Percentiles rank a stretch among this genome's conserved stretches.
These are phyloP conservation scores for Altica lythri DNA, from an alignment of 2,888 invertebrate genomes.

Conservation along the genomic window DNA sequence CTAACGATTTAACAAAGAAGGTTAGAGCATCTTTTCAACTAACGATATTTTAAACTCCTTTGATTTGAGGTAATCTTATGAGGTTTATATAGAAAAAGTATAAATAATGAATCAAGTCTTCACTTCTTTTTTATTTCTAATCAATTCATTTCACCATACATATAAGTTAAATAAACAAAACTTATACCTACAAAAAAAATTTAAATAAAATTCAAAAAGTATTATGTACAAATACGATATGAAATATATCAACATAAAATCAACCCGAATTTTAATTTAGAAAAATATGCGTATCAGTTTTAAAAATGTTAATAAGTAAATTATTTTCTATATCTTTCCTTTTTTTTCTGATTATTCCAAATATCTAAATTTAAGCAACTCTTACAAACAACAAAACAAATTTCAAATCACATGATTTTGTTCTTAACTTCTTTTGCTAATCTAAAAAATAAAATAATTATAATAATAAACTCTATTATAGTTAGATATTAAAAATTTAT, in stretches of 20 bases:
- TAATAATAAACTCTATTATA: neutral
- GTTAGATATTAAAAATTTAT: neutral
- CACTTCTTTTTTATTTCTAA: conserved; percentile 27
- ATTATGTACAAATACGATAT: conserved; percentile 34
- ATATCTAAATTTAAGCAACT: conserved; percentile 20
- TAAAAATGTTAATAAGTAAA: conserved; percentile 13
- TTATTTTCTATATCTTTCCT: conserved; percentile 14
- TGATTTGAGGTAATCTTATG: too few species aligned
- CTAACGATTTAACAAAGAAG: too few species aligned
- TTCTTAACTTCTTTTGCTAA: conserved; percentile 10
- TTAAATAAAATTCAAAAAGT: conserved; percentile 27
- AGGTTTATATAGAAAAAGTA: conserved; percentile 1
- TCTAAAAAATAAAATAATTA: conserved; percentile 6
- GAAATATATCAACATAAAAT: conserved; percentile 23
- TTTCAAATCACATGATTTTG: conserved; percentile 23
- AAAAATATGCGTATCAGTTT: conserved; percentile 33
- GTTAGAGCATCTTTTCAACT: too few species aligned
- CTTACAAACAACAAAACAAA: conserved; percentile 23
- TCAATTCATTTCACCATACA: conserved; percentile 44
- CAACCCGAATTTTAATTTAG: conserved; percentile 32
- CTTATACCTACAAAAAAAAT: conserved; percentile 41
- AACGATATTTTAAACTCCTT: too few species aligned
- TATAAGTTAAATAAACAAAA: conserved; percentile 40
- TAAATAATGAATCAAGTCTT: neutral
- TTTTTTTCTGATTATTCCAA: conserved; percentile 17